Evolutionary conservation across 2,888 invertebrate genomes (phyloP).

Genomic region (Agriopis marginaria): DNA sequence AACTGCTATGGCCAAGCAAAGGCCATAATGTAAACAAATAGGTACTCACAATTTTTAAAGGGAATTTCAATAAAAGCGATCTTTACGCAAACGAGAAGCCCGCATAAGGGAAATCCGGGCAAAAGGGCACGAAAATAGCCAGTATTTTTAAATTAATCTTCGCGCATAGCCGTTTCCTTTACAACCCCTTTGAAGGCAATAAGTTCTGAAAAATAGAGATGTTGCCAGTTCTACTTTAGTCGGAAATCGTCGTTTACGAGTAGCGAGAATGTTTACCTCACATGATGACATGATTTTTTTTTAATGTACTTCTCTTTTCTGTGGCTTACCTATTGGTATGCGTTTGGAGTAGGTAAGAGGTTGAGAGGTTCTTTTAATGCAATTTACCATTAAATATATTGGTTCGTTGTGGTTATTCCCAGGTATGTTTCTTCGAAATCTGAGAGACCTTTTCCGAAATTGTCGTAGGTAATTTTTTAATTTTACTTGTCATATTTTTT

Average conservation of each 20-base stretch:
- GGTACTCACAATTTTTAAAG: constrained; percentile 9
- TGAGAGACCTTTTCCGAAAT: too few relatives aligned
- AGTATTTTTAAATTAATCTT: constrained; percentile 41
- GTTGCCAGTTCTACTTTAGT: neutral
- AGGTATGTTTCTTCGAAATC: too few relatives aligned
- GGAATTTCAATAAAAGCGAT: constrained; percentile 30
- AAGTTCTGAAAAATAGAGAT: constrained; percentile 37
- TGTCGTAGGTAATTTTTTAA: too few relatives aligned
- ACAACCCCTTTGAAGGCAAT: constrained; percentile 45
- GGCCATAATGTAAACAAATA: constrained; percentile 9
- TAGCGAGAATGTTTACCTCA: too few relatives aligned
- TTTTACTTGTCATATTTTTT: too few relatives aligned
- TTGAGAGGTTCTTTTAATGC: too few relatives aligned
- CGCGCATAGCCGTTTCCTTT: constrained; percentile 38
- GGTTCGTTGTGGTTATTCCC: too few relatives aligned
- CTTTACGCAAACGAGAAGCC: constrained; percentile 25
- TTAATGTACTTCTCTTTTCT: too few relatives aligned
- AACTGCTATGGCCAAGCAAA: neutral
- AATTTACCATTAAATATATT: too few relatives aligned
- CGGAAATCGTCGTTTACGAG: neutral
- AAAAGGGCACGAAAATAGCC: constrained; percentile 35
- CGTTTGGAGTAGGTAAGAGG: too few relatives aligned
- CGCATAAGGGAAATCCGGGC: constrained; percentile 29
- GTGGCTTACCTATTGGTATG: too few relatives aligned
- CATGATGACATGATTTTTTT: too few relatives aligned